Conservation (phyloP, 2,797 vertebrate genomes). For the Euphonia xanthogaster region DNA sequence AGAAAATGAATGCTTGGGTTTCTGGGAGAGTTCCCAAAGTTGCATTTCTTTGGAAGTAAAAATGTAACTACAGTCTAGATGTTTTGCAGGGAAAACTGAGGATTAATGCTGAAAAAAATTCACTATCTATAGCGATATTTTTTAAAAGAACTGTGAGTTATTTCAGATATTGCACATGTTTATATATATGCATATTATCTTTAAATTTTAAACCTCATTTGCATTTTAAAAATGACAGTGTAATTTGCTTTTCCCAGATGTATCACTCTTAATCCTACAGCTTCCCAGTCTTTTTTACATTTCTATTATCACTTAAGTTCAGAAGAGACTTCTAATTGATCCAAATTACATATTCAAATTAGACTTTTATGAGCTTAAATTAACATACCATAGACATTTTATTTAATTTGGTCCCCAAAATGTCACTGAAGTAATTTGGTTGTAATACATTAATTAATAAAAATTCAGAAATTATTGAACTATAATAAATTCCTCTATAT, state of each 20-base stretch:
- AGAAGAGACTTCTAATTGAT: constrained; percentile 72
- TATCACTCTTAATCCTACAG: constrained; percentile 70
- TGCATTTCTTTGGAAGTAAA: neutral
- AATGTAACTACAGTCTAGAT: neutral
- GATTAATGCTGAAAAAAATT: neutral
- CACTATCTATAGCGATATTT: neutral
- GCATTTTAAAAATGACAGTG: constrained; percentile 55
- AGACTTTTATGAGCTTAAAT: constrained; percentile 73
- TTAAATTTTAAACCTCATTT: constrained; percentile 67
- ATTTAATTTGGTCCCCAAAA: constrained; percentile 65
- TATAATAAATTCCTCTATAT: constrained; percentile 16
- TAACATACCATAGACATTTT: constrained; percentile 66
- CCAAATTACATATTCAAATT: constrained; percentile 74
- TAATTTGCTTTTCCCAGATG: constrained; percentile 63
- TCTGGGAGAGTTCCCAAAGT: neutral
- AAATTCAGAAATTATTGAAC: constrained; percentile 59
- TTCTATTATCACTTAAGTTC: constrained; percentile 75
- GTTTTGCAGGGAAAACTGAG: neutral
- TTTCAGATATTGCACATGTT: constrained; percentile 39
- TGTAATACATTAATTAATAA: constrained; percentile 68
- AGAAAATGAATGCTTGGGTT: neutral
- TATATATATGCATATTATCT: constrained; percentile 60
- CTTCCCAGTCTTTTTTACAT: constrained; percentile 51
- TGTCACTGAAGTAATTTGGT: constrained; percentile 62
- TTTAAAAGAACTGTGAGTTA: neutral